These are phyloP conservation scores for Aegotheles bennettii DNA, from an alignment of 2,113 vertebrate genomes.

Conservation along the genomic window DNA sequence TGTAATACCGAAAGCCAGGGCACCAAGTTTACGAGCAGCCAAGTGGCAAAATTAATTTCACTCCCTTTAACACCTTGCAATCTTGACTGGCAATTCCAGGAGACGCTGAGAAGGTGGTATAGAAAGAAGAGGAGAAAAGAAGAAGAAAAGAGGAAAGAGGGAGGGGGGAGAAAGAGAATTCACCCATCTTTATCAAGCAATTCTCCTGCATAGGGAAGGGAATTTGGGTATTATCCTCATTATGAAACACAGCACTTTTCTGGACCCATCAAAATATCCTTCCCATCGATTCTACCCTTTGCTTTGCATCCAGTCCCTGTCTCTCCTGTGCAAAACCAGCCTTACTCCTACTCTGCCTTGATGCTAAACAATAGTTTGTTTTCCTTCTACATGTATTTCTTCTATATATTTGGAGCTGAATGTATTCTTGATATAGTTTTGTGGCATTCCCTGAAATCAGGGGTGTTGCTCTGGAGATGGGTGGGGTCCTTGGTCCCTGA, in stretches of 20 bases:
- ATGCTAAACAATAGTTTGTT: neutral
- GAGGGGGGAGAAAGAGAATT: neutral
- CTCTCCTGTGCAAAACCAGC: accelerated
- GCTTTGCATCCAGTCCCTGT: neutral
- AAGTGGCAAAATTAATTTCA: slow-evolving; percentile 24
- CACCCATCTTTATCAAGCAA: neutral
- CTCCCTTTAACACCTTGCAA: neutral
- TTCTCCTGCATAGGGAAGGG: neutral
- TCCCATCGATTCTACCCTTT: neutral
- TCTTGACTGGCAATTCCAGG: neutral
- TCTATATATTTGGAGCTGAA: neutral
- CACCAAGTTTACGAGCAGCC: neutral
- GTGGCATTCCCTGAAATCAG: neutral
- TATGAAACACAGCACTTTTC: neutral
- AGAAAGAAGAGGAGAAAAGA: neutral
- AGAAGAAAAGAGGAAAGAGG: neutral
- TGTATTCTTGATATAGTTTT: neutral
- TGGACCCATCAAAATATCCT: neutral
- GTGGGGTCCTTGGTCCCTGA: neutral
- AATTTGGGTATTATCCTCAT: neutral
- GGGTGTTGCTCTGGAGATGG: neutral
- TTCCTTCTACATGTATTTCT: neutral
- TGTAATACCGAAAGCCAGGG: slow-evolving; percentile 6
- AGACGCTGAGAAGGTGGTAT: neutral
- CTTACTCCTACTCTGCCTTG: neutral